Conservation (phyloP, 2,113 vertebrate genomes). For the Phylloscopus trochilus region DNA sequence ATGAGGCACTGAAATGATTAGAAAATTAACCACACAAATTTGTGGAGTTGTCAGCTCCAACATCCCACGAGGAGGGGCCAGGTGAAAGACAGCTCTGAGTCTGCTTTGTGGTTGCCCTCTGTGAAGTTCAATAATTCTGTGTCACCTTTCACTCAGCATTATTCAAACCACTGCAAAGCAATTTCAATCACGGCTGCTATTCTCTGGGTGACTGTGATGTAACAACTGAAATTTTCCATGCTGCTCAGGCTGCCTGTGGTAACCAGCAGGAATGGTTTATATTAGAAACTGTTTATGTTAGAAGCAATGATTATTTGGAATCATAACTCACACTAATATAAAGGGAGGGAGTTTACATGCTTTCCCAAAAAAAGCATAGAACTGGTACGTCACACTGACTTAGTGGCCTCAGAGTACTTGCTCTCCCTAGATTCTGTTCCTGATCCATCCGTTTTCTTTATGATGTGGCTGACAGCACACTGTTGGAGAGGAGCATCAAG, state of each 20-base stretch:
- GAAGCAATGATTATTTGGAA: background rate
- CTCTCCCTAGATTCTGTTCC: background rate
- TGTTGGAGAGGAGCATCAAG: background rate
- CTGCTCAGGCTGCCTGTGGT: background rate
- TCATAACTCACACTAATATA: slow-evolving; percentile 14
- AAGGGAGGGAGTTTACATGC: background rate
- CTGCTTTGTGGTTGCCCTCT: background rate
- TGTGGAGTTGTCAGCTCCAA: background rate
- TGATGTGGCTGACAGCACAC: rapidly evolving
- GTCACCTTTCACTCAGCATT: background rate
- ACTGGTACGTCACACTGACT: background rate
- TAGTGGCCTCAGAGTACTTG: background rate
- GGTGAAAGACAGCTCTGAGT: background rate
- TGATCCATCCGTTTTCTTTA: background rate
- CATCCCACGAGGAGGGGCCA: background rate
- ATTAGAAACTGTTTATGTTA: slow-evolving; percentile 45
- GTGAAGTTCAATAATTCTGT: background rate
- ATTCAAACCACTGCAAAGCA: background rate
- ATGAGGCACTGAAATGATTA: background rate
- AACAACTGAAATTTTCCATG: slow-evolving; percentile 44
- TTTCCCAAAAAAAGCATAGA: slow-evolving; percentile 1
- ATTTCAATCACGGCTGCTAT: background rate
- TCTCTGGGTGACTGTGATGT: background rate
- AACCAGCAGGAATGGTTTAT: slow-evolving; percentile 28
- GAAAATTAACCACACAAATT: background rate